Base-by-base conservation (phyloP, 2,888 invertebrate species). In the Drosophila barbarae region DNA sequence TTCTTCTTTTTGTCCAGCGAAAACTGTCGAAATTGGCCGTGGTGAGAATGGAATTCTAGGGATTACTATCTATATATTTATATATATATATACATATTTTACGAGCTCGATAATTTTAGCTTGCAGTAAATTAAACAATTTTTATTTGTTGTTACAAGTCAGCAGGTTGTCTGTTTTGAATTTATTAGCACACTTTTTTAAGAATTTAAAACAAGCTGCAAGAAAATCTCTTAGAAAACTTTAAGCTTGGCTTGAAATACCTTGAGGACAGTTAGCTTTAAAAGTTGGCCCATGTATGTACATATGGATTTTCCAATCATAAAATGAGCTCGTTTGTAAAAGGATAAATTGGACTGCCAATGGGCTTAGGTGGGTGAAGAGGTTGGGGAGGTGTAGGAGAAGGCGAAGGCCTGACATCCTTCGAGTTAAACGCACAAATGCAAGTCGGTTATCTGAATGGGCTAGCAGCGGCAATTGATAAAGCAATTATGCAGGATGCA, bases 401-500 rank as follows among this genome's bases (percentile, higher is more conserved):
- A 34, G 21, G 36, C 30, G 9, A 7, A 4, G 34, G 28, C 21
- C 41, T 35, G 30, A 56, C 69, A 67, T 64, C 51, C 61, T 52
- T 56, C 30, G 61, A 36, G 52, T 66, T 66, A 53, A 42, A 66
- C 47, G 61, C 68, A 66, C 59, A 57, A 66, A 54, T 59, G 67
- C 61, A 58, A 35, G 38, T 36, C 41, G 69, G 57, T 72, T 57
- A 68, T 59, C 55, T 58, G 38, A 56, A 56, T 56, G 56, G 15
- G 39, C 28, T 44, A 51, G 47, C 69, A 49, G 44, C 61, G 32
- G 51, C 72, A 74, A 79, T 74, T 76, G 80, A 76, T 82, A 64
- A 68, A 50, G 63, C 74, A 77, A 77, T 80, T 80, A 77, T 77
- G 77, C 80, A 69, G 70, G 65, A 61, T 72, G 70, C 77, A 76